Evolutionary conservation across 2,888 invertebrate species (phyloP), one percentile per base, ranked within the genome.

Genomic region (Atherix ibis): DNA sequence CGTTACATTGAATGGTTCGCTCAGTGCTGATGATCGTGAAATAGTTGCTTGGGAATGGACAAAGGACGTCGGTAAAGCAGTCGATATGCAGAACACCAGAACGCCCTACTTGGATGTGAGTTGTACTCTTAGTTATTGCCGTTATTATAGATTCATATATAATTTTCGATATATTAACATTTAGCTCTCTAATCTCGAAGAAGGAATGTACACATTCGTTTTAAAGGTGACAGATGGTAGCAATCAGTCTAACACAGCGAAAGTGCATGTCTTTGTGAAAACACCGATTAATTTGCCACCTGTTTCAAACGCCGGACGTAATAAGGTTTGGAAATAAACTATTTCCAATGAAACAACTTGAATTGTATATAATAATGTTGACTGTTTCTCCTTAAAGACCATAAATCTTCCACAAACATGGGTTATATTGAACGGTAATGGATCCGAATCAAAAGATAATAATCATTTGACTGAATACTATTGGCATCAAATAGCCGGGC

Each of bases 1-100:
- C 48, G 71, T 89, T 8, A 83, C 81, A 0, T 64, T 95, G 16
- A 88, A 87, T 56, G 94, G 92, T 4, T 92, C 83, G 47, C 66
- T 80, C 38, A 92, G 91, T 41, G 82, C 84, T 0, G 94, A 95
- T 52, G 94, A 94, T 60, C 83, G 88, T 49, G 87, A 85, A 45
- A 92, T 94, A 46, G 76, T 75, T 0, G 83, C 79, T 16, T 95
- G 92, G 84, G 91, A 92, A 57, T 94, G 94, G 94, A 89, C 87
- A 0, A 91, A 91, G 54, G 85, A 85, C 51, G 80, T 84, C 43
- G 79, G 83, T 44, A 84, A 88, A 53, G 88, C 89, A 2, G 91
- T 88, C 8, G 92, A 92, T 52, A 92, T 92, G 88, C 88, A 92
- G 67, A 85, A 91, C 46, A 91, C 91, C 0, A 72, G 87, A 48